Percentiles rank a stretch among this genome's conserved stretches.
These are phyloP conservation scores for Notarius quadriscutis DNA, from an alignment of 2,113 vertebrate genomes.

Conservation along the genomic window DNA sequence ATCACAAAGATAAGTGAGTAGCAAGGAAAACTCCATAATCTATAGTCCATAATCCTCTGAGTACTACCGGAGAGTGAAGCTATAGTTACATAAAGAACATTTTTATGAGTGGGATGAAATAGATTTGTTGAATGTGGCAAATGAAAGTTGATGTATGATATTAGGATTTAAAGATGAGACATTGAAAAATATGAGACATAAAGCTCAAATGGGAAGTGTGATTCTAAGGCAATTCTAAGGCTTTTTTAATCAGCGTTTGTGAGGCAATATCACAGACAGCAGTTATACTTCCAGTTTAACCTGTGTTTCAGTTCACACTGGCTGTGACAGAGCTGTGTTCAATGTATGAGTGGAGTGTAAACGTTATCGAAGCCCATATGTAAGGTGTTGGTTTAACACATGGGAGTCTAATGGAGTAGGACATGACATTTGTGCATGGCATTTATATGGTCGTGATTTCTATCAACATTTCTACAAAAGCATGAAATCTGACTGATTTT, in stretches of 20 bases:
- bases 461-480: neutral
- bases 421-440: neutral
- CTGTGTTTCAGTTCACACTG: neutral
- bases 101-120: neutral
- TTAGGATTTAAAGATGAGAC: neutral
- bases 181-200: neutral
- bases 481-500: neutral
- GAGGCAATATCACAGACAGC: neutral
- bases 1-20: neutral
- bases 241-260: neutral
- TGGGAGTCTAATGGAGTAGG: neutral
- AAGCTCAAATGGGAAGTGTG: neutral
- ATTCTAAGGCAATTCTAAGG: neutral
- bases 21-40: neutral
- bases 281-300: neutral
- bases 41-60: neutral
- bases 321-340: neutral
- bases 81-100: neutral
- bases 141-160: neutral
- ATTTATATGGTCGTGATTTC: neutral
- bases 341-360: neutral
- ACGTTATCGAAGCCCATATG: neutral
- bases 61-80: neutral
- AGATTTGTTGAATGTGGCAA: neutral
- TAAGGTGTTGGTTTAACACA: neutral